Evolutionary conservation across 2,113 vertebrate genomes (phyloP), one percentile per base, ranked within the genome.

Genomic region (Gyps fulvus): DNA sequence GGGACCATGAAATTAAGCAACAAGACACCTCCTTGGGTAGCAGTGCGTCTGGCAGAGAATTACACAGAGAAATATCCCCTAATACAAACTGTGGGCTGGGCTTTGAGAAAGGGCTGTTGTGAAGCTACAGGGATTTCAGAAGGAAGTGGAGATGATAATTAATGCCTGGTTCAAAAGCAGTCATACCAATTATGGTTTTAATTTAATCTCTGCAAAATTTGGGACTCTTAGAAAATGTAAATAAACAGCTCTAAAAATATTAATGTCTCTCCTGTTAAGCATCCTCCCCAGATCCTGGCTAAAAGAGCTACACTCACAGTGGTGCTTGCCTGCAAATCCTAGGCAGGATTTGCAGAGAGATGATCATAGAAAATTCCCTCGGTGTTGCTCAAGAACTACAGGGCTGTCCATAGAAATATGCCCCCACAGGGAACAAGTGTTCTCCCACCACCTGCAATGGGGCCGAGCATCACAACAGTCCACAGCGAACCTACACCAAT

Each of bases 111-210:
- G 89, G 90, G 84, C 83, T 95, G 83, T 49, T 96, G 74, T 55
- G 83, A 91, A 88, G 92, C 97, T 94, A 65, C 73, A 80, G 93
- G 94, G 83, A 95, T 95, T 92, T 87, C 88, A 86, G 77, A 88
- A 96, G 87, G 94, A 93, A 97, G 94, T 4, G 1, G 63, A 87
- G 84, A 87, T 83, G 91, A 85, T 96, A 96, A 97, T 97, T 97
- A 96, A 95, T 92, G 89, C 90, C 79, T 91, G 93, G 95, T 94
- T 97, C 95, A 81, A 92, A 96, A 94, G 91, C 94, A 95, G 96
- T 96, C 96, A 96, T 52, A 80, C 77, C 96, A 97, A 96, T 97
- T 97, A 97, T 91, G 94, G 62, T 95, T 96, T 97, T 97, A 96
- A 96, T 97, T 95, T 95, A 95, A 94, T 95, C 94, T 94, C 92